Percentiles rank a stretch among this genome's conserved stretches.
Conservation (phyloP, 2,113 vertebrate species). For the Nothobranchius kuhntae region DNA sequence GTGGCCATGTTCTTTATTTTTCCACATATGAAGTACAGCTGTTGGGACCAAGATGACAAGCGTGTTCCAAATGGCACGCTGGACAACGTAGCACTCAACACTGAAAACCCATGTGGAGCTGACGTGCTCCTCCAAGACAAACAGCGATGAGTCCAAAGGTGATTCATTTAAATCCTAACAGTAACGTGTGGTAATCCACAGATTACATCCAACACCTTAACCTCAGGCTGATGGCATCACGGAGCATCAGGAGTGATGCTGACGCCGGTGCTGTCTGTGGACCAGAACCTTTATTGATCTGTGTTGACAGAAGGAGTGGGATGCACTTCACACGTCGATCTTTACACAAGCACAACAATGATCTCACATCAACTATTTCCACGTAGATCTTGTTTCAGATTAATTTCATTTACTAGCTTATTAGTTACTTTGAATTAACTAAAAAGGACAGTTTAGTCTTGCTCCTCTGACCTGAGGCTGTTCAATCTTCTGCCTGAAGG, state of each 20-base stretch:
- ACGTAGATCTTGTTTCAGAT: no score
- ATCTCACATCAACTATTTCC: no score
- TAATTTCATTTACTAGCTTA: no score
- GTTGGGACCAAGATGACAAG: constrained; percentile 24
- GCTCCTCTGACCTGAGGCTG: no score
- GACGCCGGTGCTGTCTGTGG: background rate
- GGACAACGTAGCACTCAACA: constrained; percentile 50
- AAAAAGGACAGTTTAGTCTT: no score
- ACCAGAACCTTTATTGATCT: no score
- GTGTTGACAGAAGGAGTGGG: no score
- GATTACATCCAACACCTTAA: constrained; percentile 34
- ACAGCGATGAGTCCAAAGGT: constrained; percentile 28
- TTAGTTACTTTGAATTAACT: no score
- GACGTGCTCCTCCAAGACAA: constrained; percentile 34
- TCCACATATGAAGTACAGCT: background rate
- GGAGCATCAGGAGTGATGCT: background rate
- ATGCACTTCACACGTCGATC: no score
- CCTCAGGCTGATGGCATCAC: constrained; percentile 34
- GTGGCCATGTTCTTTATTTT: no score
- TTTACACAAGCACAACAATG: no score
- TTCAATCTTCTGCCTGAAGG: no score
- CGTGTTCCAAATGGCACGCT: constrained; percentile 41
- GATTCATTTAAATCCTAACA: constrained; percentile 46
- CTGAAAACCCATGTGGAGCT: constrained; percentile 24
- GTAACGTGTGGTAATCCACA: constrained; percentile 29